phyloP scores from a whole-genome alignment of 2,888 invertebrate species.

The Onchidella celtica region DNA sequence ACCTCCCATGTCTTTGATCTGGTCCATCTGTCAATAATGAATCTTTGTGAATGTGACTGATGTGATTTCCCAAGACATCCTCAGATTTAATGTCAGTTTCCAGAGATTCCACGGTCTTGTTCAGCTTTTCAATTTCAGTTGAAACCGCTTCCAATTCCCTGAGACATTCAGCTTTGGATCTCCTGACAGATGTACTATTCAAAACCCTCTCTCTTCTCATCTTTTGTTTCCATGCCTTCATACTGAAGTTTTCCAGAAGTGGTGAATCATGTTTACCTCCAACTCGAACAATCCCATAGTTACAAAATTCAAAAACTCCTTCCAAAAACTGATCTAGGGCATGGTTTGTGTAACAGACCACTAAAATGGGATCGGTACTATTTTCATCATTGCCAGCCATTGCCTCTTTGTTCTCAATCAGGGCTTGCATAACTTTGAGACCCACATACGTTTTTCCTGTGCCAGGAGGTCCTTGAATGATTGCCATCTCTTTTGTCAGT shows the following conservation, averaged over 20 bases:
- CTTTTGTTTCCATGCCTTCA: conserved; percentile 52
- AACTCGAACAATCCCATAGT: conserved; percentile 70
- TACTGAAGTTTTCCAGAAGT: conserved; percentile 60
- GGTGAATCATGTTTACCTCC: conserved; percentile 71
- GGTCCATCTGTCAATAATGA: conserved; percentile 25
- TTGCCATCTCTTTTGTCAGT: conserved; percentile 74
- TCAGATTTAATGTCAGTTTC: conserved; percentile 53
- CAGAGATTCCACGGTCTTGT: conserved; percentile 53
- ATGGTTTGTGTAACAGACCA: conserved; percentile 80
- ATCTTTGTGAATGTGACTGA: conserved; percentile 52
- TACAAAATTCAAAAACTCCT: conserved; percentile 62
- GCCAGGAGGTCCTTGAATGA: conserved; percentile 87
- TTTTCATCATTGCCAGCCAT: conserved; percentile 52
- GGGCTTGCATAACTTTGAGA: conserved; percentile 85
- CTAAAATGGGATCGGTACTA: conserved; percentile 69
- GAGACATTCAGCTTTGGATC: conserved; percentile 58
- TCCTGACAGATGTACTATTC: conserved; percentile 50
- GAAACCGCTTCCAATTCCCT: conserved; percentile 44
- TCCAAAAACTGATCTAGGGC: conserved; percentile 66
- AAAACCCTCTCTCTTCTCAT: conserved; percentile 46
- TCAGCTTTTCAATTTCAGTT: conserved; percentile 53
- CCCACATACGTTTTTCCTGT: conserved; percentile 93
- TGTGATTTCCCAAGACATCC: conserved; percentile 47
- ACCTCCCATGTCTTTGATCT: no score
- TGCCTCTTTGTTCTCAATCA: conserved; percentile 83